phyloP scores from a whole-genome alignment of 2,888 invertebrate species.

The Odontomyia ornata region DNA sequence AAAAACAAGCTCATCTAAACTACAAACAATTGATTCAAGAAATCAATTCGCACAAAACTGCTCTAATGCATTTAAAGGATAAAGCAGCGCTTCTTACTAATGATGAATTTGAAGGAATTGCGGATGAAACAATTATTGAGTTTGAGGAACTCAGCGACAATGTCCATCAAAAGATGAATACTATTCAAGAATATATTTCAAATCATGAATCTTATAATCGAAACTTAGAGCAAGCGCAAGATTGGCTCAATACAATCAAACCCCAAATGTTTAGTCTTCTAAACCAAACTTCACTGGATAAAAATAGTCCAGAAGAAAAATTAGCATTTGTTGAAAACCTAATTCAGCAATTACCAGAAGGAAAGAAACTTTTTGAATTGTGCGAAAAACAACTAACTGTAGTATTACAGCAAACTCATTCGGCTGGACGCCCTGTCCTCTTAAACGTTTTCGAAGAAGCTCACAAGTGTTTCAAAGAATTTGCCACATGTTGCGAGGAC shows the following conservation, averaged over 20 bases:
- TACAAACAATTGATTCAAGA: conserved; percentile 85
- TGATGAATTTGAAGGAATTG: conserved; percentile 78
- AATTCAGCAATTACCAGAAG: conserved; percentile 76
- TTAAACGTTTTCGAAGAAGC: conserved; percentile 79
- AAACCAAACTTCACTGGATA: conserved; percentile 81
- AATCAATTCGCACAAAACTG: conserved; percentile 83
- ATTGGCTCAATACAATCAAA: conserved; percentile 81
- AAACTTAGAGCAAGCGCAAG: conserved; percentile 82
- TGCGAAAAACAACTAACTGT: conserved; percentile 76
- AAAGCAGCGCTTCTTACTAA: conserved; percentile 83
- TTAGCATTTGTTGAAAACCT: conserved; percentile 79
- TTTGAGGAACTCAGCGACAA: conserved; percentile 75
- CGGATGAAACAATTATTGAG: conserved; percentile 76
- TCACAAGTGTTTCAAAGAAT: conserved; percentile 78
- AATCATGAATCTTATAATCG: conserved; percentile 86
- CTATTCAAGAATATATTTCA: conserved; percentile 75
- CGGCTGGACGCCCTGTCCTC: conserved; percentile 78
- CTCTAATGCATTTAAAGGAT: conserved; percentile 83
- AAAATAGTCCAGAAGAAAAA: conserved; percentile 80
- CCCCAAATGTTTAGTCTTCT: conserved; percentile 80
- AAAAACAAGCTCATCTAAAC: conserved; percentile 85
- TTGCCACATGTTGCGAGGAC: conserved; percentile 75
- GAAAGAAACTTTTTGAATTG: conserved; percentile 74
- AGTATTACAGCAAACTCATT: conserved; percentile 80
- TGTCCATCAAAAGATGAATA: conserved; percentile 72